Conservation (phyloP, 2,113 vertebrate genomes). For the Paradisaea rubra region DNA sequence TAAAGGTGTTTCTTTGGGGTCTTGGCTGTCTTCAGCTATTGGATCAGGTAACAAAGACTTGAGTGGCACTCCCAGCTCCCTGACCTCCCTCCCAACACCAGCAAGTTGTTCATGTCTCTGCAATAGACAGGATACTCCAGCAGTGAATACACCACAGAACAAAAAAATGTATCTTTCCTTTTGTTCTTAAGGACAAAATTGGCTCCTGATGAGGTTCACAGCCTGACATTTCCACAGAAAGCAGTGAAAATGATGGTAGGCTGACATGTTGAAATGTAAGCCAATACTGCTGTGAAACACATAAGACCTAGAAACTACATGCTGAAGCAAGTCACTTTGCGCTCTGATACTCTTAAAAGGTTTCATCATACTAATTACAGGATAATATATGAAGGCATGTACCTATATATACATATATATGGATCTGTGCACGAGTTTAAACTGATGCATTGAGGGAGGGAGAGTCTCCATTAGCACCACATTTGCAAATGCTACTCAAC, state of each 20-base stretch:
- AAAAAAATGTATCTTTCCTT: not conserved
- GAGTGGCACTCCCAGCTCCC: not conserved
- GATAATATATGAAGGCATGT: not conserved
- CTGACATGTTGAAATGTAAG: not conserved
- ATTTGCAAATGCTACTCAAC: not conserved
- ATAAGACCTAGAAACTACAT: not conserved
- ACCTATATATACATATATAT: no score
- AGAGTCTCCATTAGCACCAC: not conserved
- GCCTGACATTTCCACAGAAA: not conserved
- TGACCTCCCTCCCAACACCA: not conserved
- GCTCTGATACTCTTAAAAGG: not conserved
- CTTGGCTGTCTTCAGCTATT: not conserved
- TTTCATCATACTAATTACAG: not conserved
- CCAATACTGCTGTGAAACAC: not conserved
- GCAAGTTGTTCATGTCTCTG: accelerated
- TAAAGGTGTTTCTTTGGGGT: not conserved
- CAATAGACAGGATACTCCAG: not conserved
- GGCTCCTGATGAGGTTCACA: not conserved
- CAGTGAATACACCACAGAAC: not conserved
- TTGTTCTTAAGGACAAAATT: not conserved
- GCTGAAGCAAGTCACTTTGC: not conserved
- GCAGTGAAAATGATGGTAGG: not conserved
- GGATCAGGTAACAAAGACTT: not conserved
- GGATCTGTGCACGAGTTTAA: not conserved
- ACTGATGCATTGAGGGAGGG: not conserved